Base-by-base conservation (phyloP, 2,113 vertebrate species). In the Xiphophorus couchianus region DNA sequence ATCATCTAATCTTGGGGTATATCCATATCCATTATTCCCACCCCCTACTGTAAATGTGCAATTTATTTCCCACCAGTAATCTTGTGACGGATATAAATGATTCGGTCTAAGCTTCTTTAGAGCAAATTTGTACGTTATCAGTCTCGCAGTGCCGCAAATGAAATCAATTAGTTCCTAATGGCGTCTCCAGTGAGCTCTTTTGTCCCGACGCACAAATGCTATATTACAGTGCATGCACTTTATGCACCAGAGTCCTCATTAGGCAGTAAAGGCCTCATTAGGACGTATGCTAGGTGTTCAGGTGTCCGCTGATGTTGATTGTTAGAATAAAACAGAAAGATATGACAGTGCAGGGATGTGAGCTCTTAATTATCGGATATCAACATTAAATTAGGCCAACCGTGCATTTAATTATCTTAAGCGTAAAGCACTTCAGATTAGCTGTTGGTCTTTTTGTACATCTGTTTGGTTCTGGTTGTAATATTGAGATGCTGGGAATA, bases 111-210 rank as follows among this genome's bases (percentile, higher is more conserved):
- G 81, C 84, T 74, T 81, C 54, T 82, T 83, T 76, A 62, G 31
- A 73, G 80, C 31, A 80, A 51, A 89, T 89, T 73, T 89, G 84
- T 84, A 4, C 61, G 14, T 78, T 58, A 76, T 88, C 78, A 79
- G 74, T 88, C 73, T 83, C 76, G 70, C 65, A 83, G 84, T 76
- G 71, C 31, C 13, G 11, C 66, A 88, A 90, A 92, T 89, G 19
- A 88, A 90, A 90, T 88, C 83, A 86, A 88, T 92, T 92, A 89
- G 86, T 51, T 35, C 69, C 77, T 92, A 91, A 92, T 91, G 78
- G 91, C 84, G 90, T 90, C 90, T 90, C 83, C 33, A 48, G 90
- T 80, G 81, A 77, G 76, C 74, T 68, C 67, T 73, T 70, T 80
- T 76, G 51, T 68, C 62, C 42, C 25, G 7, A 66, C 30, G 48